phyloP scores from a whole-genome alignment of 2,888 invertebrate species.

The Copidosoma aretas region DNA sequence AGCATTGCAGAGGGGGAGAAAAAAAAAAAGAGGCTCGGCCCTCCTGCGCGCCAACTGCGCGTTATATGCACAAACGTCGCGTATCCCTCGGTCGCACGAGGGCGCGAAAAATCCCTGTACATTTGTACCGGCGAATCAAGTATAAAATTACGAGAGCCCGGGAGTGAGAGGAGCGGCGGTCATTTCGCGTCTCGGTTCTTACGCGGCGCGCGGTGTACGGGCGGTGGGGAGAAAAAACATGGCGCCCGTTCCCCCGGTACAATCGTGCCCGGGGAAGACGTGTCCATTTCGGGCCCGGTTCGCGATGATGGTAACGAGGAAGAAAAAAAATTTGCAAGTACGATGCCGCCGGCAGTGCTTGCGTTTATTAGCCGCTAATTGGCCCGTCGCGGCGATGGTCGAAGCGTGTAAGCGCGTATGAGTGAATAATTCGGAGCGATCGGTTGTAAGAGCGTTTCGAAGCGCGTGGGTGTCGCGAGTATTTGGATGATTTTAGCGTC shows the following conservation, averaged over 20 bases:
- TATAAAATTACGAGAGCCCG: slow-evolving; percentile 17
- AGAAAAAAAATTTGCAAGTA: slow-evolving; percentile 53
- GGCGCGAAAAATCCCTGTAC: no score
- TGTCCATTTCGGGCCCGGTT: no score
- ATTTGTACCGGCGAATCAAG: slow-evolving; percentile 19
- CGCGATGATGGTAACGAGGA: no score
- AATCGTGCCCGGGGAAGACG: no score
- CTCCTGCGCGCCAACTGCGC: no score
- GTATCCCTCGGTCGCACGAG: no score
- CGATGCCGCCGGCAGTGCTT: slow-evolving; percentile 48
- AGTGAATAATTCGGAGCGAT: background rate
- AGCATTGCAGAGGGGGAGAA: background rate
- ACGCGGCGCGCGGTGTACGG: background rate
- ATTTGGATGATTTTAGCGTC: no score
- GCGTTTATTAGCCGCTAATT: slow-evolving; percentile 57
- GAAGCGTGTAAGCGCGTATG: slow-evolving; percentile 44
- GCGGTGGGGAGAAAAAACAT: slow-evolving; percentile 5
- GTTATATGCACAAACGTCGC: no score
- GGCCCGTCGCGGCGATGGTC: slow-evolving; percentile 50
- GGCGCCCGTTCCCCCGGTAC: no score
- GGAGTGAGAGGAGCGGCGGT: background rate
- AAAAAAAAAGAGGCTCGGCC: background rate
- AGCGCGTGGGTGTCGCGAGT: background rate
- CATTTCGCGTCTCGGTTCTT: no score
- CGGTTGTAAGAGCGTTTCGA: background rate